These are phyloP conservation scores for Anser brachyrhynchus DNA, from an alignment of 2,113 vertebrate species.

Conservation along the genomic window DNA sequence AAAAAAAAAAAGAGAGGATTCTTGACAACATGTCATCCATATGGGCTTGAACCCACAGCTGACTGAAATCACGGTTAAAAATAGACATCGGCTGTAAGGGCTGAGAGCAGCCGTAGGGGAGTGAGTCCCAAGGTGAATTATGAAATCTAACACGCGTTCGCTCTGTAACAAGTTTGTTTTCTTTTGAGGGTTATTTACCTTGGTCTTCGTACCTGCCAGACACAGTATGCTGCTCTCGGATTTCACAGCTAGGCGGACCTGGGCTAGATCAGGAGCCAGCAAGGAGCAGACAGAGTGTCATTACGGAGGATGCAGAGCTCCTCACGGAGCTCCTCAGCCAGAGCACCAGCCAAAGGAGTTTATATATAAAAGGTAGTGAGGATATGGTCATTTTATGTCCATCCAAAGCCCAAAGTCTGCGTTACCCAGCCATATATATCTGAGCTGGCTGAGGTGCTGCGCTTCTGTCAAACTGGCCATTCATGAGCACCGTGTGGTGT, in stretches of 20 bases:
- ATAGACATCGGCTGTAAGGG: not conserved
- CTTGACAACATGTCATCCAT: not conserved
- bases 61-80: slow-evolving; percentile 31
- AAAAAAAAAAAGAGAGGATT: not conserved
- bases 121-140: slow-evolving; percentile 11
- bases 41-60: not conserved
- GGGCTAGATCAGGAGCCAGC: not conserved
- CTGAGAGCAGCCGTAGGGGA: not conserved
- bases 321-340: not conserved
- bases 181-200: slow-evolving; percentile 15
- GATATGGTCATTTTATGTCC: not conserved
- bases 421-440: not conserved
- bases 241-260: not conserved
- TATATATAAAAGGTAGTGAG: not conserved
- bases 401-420: not conserved
- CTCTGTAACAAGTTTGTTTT: not conserved
- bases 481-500: not conserved
- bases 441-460: not conserved
- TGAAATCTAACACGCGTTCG: not conserved
- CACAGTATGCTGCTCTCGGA: not conserved
- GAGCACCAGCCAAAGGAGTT: not conserved
- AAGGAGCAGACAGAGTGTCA: not conserved
- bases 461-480: not conserved
- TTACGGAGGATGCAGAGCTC: not conserved
- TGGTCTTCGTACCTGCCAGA: not conserved